Evolutionary conservation across 2,797 vertebrate genomes (phyloP).

Genomic region (Anniella stebbinsi): DNA sequence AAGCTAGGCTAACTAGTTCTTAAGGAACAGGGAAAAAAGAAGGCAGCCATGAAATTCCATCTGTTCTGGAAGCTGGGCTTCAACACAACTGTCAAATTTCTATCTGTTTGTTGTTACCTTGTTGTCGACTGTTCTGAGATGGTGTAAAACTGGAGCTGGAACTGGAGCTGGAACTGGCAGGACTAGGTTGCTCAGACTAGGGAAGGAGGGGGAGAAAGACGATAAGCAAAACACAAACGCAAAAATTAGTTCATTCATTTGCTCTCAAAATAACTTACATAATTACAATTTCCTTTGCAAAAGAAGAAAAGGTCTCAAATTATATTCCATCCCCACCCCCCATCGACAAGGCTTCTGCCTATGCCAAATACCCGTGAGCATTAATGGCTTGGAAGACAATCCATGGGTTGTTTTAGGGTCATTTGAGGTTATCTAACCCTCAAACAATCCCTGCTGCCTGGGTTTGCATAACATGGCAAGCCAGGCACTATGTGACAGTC

Average conservation of each 20-base stretch:
- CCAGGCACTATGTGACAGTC: too few relatives aligned
- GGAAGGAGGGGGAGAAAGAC: slow-evolving; percentile 37
- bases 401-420: too few relatives aligned
- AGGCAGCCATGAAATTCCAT: slow-evolving; percentile 56
- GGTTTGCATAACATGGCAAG: too few relatives aligned
- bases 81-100: slow-evolving; percentile 47
- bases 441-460: too few relatives aligned
- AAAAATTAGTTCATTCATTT: slow-evolving; percentile 49
- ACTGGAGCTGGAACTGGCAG: slow-evolving; percentile 91
- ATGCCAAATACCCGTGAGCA: not conserved
- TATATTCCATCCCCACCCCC: too few relatives aligned
- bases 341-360: not conserved
- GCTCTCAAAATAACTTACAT: slow-evolving; percentile 30
- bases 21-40: slow-evolving; percentile 3
- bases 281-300: slow-evolving; percentile 7
- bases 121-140: slow-evolving; percentile 84
- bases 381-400: not conserved
- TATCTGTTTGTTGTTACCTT: slow-evolving; percentile 82
- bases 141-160: slow-evolving; percentile 88
- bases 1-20: not conserved
- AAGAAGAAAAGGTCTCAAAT: slow-evolving; percentile 5
- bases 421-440: too few relatives aligned
- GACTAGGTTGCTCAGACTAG: slow-evolving; percentile 94
- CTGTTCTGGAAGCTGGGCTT: slow-evolving; percentile 39
- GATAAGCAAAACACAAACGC: slow-evolving; percentile 53